Conservation (phyloP, 1,140 invertebrate genomes). For the Battus philenor region DNA sequence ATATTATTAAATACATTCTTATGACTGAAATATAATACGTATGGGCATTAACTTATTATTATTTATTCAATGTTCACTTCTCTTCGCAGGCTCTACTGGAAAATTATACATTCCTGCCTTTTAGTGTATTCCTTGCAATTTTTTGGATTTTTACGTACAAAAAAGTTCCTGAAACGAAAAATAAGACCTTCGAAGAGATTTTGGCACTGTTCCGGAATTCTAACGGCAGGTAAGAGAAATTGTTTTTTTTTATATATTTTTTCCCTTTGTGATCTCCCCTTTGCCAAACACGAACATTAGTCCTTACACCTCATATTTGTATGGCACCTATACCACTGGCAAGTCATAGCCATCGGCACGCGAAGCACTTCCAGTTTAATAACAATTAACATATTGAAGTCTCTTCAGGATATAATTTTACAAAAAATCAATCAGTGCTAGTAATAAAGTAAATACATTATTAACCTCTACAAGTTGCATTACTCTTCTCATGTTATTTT, state of each 20-base stretch:
- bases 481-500: too few species aligned
- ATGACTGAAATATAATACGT: not conserved
- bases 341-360: constrained; percentile 47
- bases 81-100: constrained; percentile 87
- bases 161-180: constrained; percentile 99
- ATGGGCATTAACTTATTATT: not conserved
- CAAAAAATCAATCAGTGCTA: too few species aligned
- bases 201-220: constrained; percentile 91
- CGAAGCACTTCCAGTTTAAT: constrained; percentile 37
- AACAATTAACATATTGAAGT: constrained; percentile 7
- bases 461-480: too few species aligned
- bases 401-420: too few species aligned
- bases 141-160: constrained; percentile 99
- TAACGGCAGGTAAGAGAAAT: constrained; percentile 86
- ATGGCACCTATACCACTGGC: constrained; percentile 23
- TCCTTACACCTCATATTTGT: constrained; percentile 6
- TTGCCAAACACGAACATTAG: constrained; percentile 6
- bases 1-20: too few species aligned
- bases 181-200: constrained; percentile 98
- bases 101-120: constrained; percentile 98
- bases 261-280: constrained; percentile 14
- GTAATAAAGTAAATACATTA: too few species aligned
- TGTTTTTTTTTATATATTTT: constrained; percentile 14
- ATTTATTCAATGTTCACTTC: not conserved
- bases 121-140: constrained; percentile 95